Evolutionary conservation across 2,113 vertebrate genomes (phyloP).

Genomic region (Gobius niger): DNA sequence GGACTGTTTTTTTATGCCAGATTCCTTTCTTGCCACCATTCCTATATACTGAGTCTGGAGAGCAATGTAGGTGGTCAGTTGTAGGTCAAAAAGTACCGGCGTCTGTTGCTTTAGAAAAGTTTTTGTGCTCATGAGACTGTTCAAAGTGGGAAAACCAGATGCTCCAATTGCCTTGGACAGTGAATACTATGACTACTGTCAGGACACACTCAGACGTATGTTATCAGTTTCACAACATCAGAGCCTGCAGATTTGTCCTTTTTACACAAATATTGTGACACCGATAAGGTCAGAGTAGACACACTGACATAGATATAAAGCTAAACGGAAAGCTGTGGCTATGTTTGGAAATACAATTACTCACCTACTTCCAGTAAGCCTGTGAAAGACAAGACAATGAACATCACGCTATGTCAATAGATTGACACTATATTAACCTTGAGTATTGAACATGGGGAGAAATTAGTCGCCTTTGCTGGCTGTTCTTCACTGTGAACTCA

Average conservation of each 20-base stretch:
- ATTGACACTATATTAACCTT: constrained; percentile 62
- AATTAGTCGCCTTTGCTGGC: constrained; percentile 58
- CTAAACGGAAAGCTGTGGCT: constrained; percentile 18
- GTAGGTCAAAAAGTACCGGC: too few species aligned
- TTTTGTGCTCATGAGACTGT: too few species aligned
- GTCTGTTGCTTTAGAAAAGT: too few species aligned
- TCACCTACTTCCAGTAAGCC: constrained; percentile 65
- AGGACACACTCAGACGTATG: constrained; percentile 5
- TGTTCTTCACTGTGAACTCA: constrained; percentile 42
- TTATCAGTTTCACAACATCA: constrained; percentile 25
- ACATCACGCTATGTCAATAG: constrained; percentile 53
- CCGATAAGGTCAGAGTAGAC: not conserved
- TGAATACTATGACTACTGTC: not conserved
- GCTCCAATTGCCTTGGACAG: too few species aligned
- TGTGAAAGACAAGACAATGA: constrained; percentile 63
- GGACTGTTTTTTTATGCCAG: too few species aligned
- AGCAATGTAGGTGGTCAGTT: too few species aligned
- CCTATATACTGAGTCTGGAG: too few species aligned
- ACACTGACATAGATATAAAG: not conserved
- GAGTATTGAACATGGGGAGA: constrained; percentile 66
- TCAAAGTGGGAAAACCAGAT: too few species aligned
- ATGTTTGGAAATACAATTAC: constrained; percentile 52
- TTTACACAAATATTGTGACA: constrained; percentile 1
- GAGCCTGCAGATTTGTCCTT: constrained; percentile 54
- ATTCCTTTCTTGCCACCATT: too few species aligned